phyloP scores from a whole-genome alignment of 92 coral and sea anemone species.

The Heliopora coerulea region DNA sequence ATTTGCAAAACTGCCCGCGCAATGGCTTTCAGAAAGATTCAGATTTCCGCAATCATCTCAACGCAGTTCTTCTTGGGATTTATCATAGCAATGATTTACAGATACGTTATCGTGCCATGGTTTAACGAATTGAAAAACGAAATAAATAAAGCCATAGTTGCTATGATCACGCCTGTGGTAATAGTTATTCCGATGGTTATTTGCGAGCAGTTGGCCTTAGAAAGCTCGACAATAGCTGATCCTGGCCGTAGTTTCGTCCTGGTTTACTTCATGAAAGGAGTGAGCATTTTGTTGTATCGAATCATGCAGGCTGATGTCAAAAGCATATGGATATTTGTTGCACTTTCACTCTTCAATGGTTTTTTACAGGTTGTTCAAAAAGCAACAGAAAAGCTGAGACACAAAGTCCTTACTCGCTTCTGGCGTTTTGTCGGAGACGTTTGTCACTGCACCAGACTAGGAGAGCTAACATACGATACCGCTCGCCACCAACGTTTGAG shows the following conservation, averaged over 20 bases:
- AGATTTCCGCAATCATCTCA: constrained; percentile 24
- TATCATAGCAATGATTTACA: constrained; percentile 8
- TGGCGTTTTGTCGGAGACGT: background rate
- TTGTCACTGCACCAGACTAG: background rate
- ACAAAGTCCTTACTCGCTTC: constrained; percentile 3
- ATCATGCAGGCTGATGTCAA: constrained; percentile 31
- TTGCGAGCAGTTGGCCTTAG: constrained; percentile 8
- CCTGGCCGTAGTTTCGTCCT: constrained; percentile 20
- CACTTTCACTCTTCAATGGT: constrained; percentile 7
- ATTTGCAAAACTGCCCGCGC: background rate
- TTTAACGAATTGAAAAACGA: background rate
- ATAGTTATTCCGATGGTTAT: background rate
- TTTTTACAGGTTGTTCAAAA: background rate
- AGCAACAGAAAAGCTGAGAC: constrained; percentile 4
- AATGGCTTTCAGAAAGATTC: background rate
- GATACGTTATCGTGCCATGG: constrained; percentile 31
- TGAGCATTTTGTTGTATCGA: constrained; percentile 1
- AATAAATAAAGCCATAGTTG: constrained; percentile 15
- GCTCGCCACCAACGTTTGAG: constrained; percentile 7
- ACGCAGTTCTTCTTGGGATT: constrained; percentile 18
- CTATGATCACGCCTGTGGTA: background rate
- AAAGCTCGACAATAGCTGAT: constrained; percentile 4
- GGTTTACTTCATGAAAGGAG: constrained; percentile 21
- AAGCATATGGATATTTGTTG: constrained; percentile 5
- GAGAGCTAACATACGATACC: background rate